phyloP scores from a whole-genome alignment of 2,113 vertebrate genomes.

The Pseudopodoces humilis region DNA sequence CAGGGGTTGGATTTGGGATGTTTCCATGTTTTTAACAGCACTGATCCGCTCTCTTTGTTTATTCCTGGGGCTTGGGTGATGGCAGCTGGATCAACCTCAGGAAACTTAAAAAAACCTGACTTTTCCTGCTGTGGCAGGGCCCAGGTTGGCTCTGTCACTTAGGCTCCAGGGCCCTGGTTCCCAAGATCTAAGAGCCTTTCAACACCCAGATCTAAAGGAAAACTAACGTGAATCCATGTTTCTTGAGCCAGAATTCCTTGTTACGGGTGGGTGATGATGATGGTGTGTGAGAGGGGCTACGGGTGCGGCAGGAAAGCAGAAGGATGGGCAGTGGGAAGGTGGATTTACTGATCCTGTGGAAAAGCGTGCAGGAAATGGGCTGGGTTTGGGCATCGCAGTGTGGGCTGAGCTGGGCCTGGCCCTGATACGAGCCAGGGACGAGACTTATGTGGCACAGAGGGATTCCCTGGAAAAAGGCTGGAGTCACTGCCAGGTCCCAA shows the following conservation, averaged over 20 bases:
- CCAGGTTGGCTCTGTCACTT: background rate
- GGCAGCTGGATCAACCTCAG: background rate
- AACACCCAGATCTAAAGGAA: background rate
- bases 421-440: fast-evolving
- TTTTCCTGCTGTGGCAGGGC: background rate
- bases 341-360: background rate
- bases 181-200: background rate
- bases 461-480: background rate
- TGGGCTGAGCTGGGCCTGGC: background rate
- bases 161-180: background rate
- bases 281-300: background rate
- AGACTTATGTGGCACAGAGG: background rate
- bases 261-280: background rate
- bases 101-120: background rate
- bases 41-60: fast-evolving
- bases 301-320: background rate
- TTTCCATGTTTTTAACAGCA: background rate
- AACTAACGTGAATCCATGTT: background rate
- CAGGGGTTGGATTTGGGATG: fast-evolving
- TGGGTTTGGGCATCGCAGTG: background rate
- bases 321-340: background rate
- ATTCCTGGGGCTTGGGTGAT: background rate
- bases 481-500: background rate
- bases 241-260: background rate
- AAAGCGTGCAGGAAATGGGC: background rate